phyloP scores from a whole-genome alignment of 2,888 invertebrate species.

The Chrysotoxum bicinctum region DNA sequence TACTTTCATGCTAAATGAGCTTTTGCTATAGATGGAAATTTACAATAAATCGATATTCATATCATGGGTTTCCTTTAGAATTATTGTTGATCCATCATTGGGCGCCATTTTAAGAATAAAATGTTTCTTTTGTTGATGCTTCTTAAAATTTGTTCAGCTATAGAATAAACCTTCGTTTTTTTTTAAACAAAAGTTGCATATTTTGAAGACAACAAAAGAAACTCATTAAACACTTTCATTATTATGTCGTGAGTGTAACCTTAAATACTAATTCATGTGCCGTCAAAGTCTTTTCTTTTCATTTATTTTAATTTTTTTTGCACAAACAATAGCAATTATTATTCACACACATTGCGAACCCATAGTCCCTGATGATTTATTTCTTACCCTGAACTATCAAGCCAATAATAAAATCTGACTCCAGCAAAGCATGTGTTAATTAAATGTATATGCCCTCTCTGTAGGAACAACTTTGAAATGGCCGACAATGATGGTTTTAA shows the following conservation, averaged over 20 bases:
- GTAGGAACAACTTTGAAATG: conserved; percentile 7
- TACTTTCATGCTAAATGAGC: no score
- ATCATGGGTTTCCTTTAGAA: no score
- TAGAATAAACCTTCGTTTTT: not conserved
- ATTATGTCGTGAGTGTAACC: conserved; percentile 9
- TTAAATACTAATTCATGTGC: conserved; percentile 19
- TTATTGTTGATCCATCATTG: not conserved
- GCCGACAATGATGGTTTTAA: conserved; percentile 17
- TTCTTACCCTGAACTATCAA: conserved; percentile 36
- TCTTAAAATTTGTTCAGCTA: not conserved
- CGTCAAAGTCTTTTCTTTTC: conserved; percentile 9
- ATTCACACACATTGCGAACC: conserved; percentile 5
- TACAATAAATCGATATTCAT: no score
- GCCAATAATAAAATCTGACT: conserved; percentile 37
- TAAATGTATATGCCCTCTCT: conserved; percentile 40
- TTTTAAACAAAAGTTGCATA: not conserved
- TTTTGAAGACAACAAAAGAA: not conserved
- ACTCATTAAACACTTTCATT: conserved; percentile 17
- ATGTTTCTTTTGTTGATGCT: no score
- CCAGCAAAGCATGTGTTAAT: conserved; percentile 56
- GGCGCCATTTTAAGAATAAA: not conserved
- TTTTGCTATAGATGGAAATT: no score
- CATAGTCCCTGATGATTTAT: conserved; percentile 28
- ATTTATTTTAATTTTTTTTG: conserved; percentile 32
- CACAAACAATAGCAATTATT: conserved; percentile 40